Evolutionary conservation across 2,888 invertebrate genomes (phyloP).

Genomic region (Dasypogon diadema): DNA sequence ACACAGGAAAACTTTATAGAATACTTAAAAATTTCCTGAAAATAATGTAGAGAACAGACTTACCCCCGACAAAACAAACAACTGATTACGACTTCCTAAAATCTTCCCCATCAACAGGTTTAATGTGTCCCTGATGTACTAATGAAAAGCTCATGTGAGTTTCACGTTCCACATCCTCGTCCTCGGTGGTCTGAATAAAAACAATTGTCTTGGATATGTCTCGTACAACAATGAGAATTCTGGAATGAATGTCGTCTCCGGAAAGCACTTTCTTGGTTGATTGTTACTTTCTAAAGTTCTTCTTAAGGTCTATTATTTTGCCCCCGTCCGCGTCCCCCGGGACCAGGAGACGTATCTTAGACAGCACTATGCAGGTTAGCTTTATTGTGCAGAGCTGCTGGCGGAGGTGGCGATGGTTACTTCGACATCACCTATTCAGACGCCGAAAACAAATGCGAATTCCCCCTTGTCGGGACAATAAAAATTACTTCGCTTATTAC

Average conservation of each 20-base stretch:
- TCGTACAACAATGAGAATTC: constrained; percentile 32
- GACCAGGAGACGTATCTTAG: constrained; percentile 1
- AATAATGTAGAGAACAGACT: neutral
- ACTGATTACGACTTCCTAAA: constrained; percentile 26
- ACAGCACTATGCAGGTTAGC: constrained; percentile 17
- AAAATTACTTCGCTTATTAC: constrained; percentile 51
- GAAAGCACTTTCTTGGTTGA: constrained; percentile 38
- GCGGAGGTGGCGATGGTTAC: constrained; percentile 2
- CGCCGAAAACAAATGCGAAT: constrained; percentile 33
- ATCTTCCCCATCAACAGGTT: constrained; percentile 34
- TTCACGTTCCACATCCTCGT: neutral
- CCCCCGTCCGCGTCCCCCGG: neutral
- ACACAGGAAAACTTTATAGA: too few species aligned
- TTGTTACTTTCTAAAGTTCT: constrained; percentile 47
- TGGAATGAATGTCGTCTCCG: constrained; percentile 36
- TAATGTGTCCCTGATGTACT: neutral
- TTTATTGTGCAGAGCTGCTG: neutral
- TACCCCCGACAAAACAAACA: constrained; percentile 23
- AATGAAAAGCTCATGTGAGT: neutral
- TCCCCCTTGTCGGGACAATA: constrained; percentile 48
- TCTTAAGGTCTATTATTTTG: constrained; percentile 42
- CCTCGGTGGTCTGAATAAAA: constrained; percentile 33
- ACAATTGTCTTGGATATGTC: constrained; percentile 49
- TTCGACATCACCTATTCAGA: constrained; percentile 35
- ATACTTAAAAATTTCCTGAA: neutral